A percentile compares a stretch with the other conserved stretches of the same genome.
These are phyloP conservation scores for Melanogrammus aeglefinus DNA, from an alignment of 2,797 vertebrate species.

Conservation along the genomic window DNA sequence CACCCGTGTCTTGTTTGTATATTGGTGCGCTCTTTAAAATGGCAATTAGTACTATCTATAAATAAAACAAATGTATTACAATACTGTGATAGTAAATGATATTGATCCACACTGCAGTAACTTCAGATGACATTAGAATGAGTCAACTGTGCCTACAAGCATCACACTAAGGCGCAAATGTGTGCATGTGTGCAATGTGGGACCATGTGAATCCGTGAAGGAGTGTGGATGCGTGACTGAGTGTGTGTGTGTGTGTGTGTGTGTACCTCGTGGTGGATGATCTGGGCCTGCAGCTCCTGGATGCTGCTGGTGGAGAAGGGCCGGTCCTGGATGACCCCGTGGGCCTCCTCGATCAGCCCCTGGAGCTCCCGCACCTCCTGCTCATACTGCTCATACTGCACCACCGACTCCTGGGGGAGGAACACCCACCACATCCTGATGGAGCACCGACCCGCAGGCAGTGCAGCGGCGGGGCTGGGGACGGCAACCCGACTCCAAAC, in stretches of 20 bases:
- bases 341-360: slow-evolving; percentile 89
- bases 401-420: slow-evolving; percentile 86
- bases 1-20: too few species aligned
- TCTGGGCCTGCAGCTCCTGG: slow-evolving; percentile 95
- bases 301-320: slow-evolving; percentile 88
- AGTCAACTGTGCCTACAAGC: too few species aligned
- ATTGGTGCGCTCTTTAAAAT: too few species aligned
- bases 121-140: too few species aligned
- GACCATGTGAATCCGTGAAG: too few species aligned
- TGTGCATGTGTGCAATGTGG: too few species aligned
- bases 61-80: too few species aligned
- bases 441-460: not conserved
- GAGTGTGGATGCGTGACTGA: not conserved
- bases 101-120: too few species aligned
- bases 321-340: slow-evolving; percentile 86
- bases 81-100: too few species aligned
- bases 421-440: not conserved
- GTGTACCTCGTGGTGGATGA: slow-evolving; percentile 88
- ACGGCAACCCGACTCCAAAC: not conserved
- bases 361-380: slow-evolving; percentile 93
- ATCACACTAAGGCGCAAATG: too few species aligned
- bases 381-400: slow-evolving; percentile 95
- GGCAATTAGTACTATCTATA: too few species aligned
- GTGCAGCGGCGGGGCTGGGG: not conserved
- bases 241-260: slow-evolving; percentile 4